Base-by-base conservation (phyloP, 2,888 invertebrate genomes). In the Argyresthia albistria region DNA sequence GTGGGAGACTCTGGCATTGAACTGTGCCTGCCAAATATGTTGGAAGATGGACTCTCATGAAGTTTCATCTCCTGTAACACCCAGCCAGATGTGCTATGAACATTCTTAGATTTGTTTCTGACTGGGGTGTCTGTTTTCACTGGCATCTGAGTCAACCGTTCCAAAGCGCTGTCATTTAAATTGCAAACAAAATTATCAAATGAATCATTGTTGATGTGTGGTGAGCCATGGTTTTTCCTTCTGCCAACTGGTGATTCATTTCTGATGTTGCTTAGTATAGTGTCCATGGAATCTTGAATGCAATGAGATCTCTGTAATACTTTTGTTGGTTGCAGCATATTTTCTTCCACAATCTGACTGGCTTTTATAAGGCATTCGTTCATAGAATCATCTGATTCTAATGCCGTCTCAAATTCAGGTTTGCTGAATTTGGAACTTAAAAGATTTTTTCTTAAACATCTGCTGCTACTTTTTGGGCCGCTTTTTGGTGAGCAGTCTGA, bases 321-420 rank as follows among this genome's bases (percentile, higher is more conserved):
- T 67, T 12, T 63, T 58, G 50, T 61, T 66, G n/a, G 55, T 51
- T 67, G 70, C 10, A 73, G 57, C 39, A 83, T 66, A 50, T 78
- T 76, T 35, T 88, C 86, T 66, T 88, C 88, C 6, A 83, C 79
- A 43, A 80, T 70, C 64, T 88, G 88, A 63, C 84, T 88, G 9
- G 83, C 87, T 67, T 79, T 80, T 16, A 88, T 63, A 42, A 88
- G 66, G 60, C 77, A 84, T 60, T 88, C 88, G 69, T 88, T 88
- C 74, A 88, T 82, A 25, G 88, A 88, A 62, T 88, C 88, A 58
- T 88, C 88, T 8, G 86, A 88, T 63, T 88, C 88, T 48, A 87
- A 60, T 8, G 78, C 82, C 48, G 70, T 65, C 47, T 87, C 87
- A 0, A 65, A 57, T 35, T 87, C 87, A 6, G 74, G 65, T 60